Evolutionary conservation across 2,797 vertebrate genomes (phyloP), one percentile per base, ranked within the genome.

Genomic region (Sebastes cheni): DNA sequence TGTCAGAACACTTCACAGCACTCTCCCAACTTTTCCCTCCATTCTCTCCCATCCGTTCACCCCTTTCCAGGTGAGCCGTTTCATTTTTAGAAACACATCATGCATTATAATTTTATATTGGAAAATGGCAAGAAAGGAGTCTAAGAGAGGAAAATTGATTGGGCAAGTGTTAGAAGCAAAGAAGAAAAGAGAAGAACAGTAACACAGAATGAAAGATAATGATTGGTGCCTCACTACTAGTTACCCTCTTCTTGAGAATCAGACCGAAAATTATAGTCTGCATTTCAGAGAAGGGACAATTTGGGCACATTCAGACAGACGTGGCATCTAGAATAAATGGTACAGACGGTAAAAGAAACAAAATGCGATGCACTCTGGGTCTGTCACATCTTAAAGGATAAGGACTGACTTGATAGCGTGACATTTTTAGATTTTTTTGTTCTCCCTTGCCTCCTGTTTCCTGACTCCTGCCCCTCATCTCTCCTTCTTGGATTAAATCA

Each of bases 401-500:
- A 54, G 50, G 11, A 50, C 66, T 61, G 75, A 80, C 62, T 79
- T 80, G 23, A 87, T 67, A 66, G 55, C 13, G 14, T 32, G 34
- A 42, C 58, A 30, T 75, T 82, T 79, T 71, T 11, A 46, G 6
- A 8, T 58, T 60, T 73, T 32, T 71, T 55, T 59, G 9, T 16
- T 62, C 42, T 69, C 23, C 12, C 20, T 18, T 64, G 20, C 46
- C 18, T 73, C 11, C 20, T 67, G 9, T 77, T 70, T 61, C 34
- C 42, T 23, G 20, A 27, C 60, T 77, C 71, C 18, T 70, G 77
- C 46, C 23, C 25, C 61, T 77, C 61, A 66, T 79, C 50, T 81
- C 67, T 65, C 55, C 88, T 67, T 79, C n/a, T 69, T 67, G 66
- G 59, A 77, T 74, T 73, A 61, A 72, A 84, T 89, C 83, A 80